These are phyloP conservation scores for Leptinotarsa defecta DNA, from an alignment of 1,140 invertebrate genomes.

Conservation along the genomic window DNA sequence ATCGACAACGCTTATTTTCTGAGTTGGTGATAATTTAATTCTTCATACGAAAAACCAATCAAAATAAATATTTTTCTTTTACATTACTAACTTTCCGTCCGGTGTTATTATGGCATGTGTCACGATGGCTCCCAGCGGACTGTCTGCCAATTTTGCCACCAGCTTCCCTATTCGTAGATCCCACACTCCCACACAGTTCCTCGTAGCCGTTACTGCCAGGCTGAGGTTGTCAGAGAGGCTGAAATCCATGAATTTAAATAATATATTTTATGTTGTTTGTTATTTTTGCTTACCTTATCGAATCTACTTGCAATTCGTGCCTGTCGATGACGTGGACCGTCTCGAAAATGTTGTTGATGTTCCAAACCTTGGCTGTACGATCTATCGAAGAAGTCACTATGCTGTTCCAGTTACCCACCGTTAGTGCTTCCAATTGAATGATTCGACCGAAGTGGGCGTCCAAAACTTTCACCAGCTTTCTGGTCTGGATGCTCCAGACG, in stretches of 20 bases:
- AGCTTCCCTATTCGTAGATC: constrained; percentile 85
- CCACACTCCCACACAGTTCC: constrained; percentile 95
- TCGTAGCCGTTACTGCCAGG: constrained; percentile 84
- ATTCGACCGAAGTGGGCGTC: constrained; percentile 98
- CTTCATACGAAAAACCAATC: neutral
- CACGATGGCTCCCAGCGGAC: constrained; percentile 91
- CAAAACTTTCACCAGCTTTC: constrained; percentile 85
- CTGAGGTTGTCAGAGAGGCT: constrained; percentile 75
- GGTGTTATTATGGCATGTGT: constrained; percentile 89
- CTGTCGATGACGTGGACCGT: constrained; percentile 95
- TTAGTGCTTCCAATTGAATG: constrained; percentile 85
- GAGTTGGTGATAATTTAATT: too few relatives aligned
- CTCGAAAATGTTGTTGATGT: constrained; percentile 98
- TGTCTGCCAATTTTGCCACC: constrained; percentile 85
- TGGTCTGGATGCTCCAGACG: constrained; percentile 84
- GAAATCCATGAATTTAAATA: constrained; percentile 29
- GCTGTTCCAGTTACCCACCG: constrained; percentile 89
- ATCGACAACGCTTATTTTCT: too few relatives aligned
- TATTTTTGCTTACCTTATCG: constrained; percentile 69
- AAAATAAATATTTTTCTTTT: constrained; percentile 2
- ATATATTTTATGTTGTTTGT: neutral
- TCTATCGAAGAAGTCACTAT: constrained; percentile 97
- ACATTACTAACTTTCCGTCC: constrained; percentile 69
- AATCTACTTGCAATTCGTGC: constrained; percentile 94
- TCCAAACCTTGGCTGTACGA: constrained; percentile 98